Percentiles rank a stretch among this genome's conserved stretches.
These are phyloP conservation scores for Clytia hemisphaerica DNA, from an alignment of 30 jellyfish, hydroid and myxozoan species.

Conservation along the genomic window DNA sequence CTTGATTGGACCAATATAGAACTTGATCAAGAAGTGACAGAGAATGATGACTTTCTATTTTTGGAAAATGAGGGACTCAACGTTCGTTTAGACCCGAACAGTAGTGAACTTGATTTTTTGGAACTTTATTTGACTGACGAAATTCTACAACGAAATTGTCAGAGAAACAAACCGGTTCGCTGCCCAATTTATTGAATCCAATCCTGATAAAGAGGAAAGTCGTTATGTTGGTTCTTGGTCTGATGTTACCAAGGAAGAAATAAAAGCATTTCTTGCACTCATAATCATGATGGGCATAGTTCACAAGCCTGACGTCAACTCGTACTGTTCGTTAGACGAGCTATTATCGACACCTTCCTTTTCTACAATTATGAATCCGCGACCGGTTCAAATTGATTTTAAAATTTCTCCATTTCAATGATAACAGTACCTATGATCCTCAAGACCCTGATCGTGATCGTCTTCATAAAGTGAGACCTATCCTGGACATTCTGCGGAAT, in stretches of 20 bases:
- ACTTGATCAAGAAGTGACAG: conserved; percentile 1
- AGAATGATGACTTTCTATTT: not conserved
- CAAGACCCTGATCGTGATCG: no score
- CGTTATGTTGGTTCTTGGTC: no score
- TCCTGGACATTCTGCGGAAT: no score
- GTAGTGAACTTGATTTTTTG: not conserved
- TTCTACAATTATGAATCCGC: not conserved
- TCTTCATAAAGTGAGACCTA: no score
- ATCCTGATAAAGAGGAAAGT: no score
- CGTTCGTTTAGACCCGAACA: not conserved
- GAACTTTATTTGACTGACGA: not conserved
- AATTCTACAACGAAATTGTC: no score
- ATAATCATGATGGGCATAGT: conserved; percentile 21
- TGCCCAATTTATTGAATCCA: no score
- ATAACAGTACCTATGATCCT: no score
- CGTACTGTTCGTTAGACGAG: conserved; percentile 1
- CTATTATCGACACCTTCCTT: not conserved
- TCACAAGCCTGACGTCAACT: not conserved
- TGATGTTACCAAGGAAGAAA: no score
- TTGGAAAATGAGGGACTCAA: not conserved
- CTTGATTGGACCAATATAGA: conserved; percentile 1
- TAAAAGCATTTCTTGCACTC: no score
- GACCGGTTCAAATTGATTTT: not conserved
- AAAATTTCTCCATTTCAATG: no score
- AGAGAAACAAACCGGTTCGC: no score